Percentiles rank a stretch among this genome's conserved stretches.
Evolutionary conservation across 2,888 invertebrate genomes (phyloP).

Genomic region (Barypeithes pellucidus): DNA sequence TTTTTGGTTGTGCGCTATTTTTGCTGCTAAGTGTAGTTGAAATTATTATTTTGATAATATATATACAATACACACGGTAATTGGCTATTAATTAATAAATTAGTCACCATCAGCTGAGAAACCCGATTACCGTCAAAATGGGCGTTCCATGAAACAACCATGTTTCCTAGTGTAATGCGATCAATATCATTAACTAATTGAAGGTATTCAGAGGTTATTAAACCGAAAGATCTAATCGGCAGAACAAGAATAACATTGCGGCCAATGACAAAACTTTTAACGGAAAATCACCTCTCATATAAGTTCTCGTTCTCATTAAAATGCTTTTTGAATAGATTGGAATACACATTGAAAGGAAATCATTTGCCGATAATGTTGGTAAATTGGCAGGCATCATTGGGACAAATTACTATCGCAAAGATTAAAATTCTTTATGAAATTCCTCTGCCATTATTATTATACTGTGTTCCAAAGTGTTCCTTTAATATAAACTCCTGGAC

Average conservation of each 20-base stretch:
- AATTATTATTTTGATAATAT: too few relatives aligned
- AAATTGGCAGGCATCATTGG: slow-evolving; percentile 15
- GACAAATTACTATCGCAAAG: background rate
- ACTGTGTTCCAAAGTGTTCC: too few relatives aligned
- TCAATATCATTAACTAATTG: slow-evolving; percentile 20
- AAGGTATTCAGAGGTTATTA: slow-evolving; percentile 15
- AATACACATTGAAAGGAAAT: slow-evolving; percentile 1
- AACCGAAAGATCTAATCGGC: slow-evolving; percentile 13
- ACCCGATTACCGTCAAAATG: slow-evolving; percentile 1
- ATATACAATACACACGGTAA: too few relatives aligned
- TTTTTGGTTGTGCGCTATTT: too few relatives aligned
- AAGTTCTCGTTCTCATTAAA: slow-evolving; percentile 12
- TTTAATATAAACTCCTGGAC: too few relatives aligned
- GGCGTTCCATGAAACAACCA: slow-evolving; percentile 1
- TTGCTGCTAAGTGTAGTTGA: too few relatives aligned
- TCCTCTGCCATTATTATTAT: too few relatives aligned
- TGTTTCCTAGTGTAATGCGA: slow-evolving; percentile 8
- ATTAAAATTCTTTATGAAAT: background rate
- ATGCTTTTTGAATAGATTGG: background rate
- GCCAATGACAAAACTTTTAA: slow-evolving; percentile 20
- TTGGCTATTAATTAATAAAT: slow-evolving; percentile 12
- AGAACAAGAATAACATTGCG: background rate
- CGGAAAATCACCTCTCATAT: slow-evolving; percentile 11
- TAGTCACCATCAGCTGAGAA: background rate
- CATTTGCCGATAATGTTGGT: slow-evolving; percentile 17